Base-by-base conservation (phyloP, 2,888 invertebrate species). In the Arge pagana region DNA sequence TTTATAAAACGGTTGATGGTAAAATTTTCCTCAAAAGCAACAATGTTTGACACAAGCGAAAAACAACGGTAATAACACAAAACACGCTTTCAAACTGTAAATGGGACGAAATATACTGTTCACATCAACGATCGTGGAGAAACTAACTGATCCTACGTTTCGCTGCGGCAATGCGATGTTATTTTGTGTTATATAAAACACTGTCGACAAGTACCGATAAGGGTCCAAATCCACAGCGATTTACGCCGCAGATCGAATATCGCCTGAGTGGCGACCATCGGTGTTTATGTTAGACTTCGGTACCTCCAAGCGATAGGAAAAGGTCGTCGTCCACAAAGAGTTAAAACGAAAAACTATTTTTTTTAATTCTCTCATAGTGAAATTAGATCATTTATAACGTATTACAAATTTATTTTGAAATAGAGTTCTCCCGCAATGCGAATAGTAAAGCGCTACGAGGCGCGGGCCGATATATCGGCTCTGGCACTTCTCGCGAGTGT, bases 1-100 rank as follows among this genome's bases (percentile, higher is more conserved):
- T 42, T 11, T 48, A 19, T 31, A n/a, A n/a, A n/a, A n/a, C n/a
- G n/a, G n/a, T n/a, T n/a, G 23, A 41, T 41, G 16, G 52, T 24
- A 37, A 52, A 33, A 18, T 48, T 48, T 52, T 52, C 37, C n/a
- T n/a, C n/a, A 41, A 53, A 49, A 18, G 48, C 35, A 31, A 50
- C 24, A 50, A 10, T n/a, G n/a, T n/a, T n/a, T n/a, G n/a, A n/a
- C n/a, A n/a, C n/a, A n/a, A n/a, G n/a, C n/a, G n/a, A n/a, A n/a
- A n/a, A n/a, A n/a, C 42, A 42, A 23, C 42, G 33, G 42, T 50
- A 41, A 42, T 50, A 50, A 31, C 42, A 31, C 50, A 50, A 50
- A 50, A 41, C 50, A 42, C 50, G 50, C 33, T n/a, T n/a, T n/a
- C n/a, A n/a, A n/a, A n/a, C n/a, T n/a, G n/a, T n/a, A n/a, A n/a